Evolutionary conservation across 2,113 vertebrate genomes (phyloP), one percentile per base, ranked within the genome.

Genomic region (Numenius arquata): DNA sequence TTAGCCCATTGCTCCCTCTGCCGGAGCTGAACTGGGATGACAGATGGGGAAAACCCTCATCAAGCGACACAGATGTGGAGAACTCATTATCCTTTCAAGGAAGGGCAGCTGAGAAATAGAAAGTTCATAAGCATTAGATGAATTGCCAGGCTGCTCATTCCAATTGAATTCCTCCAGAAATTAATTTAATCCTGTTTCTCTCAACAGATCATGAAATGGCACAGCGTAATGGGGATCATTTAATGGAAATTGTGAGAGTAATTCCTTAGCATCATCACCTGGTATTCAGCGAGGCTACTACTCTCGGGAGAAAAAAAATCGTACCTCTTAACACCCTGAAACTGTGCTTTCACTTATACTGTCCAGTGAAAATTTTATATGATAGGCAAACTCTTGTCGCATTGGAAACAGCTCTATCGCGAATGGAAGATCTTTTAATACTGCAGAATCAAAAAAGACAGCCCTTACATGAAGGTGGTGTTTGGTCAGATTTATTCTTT

Each of bases 1-100:
- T 96, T 77, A 94, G 96, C 86, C 50, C 76, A 82, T 55, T 97
- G 96, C 97, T 97, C 96, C 95, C 97, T 98, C 98, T 98, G 92
- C 96, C 75, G 98, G 97, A 83, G 84, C 79, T 66, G 80, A 88
- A 53, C 61, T 32, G 89, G 85, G 84, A 93, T 79, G 75, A 89
- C 84, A 94, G 12, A 74, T 5, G 41, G 52, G 73, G 75, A 96
- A 78, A 95, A 25, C 32, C 38, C 83, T 59, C 75, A 34, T 56
- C 70, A 43, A 67, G 87, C 1, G 2, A 70, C 74, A 91, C 12
- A 8, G 61, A 53, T 13, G 43, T 10, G 63, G 93, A 73, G 68
- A 83, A 63, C 58, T 90, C 89, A 63, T 92, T 93, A 92, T 45
- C 88, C 92, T 92, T 88, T 65, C 82, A 84, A 43, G 72, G 63